These are phyloP conservation scores for Bellardia pandia DNA, from an alignment of 2,888 invertebrate species.

Conservation along the genomic window DNA sequence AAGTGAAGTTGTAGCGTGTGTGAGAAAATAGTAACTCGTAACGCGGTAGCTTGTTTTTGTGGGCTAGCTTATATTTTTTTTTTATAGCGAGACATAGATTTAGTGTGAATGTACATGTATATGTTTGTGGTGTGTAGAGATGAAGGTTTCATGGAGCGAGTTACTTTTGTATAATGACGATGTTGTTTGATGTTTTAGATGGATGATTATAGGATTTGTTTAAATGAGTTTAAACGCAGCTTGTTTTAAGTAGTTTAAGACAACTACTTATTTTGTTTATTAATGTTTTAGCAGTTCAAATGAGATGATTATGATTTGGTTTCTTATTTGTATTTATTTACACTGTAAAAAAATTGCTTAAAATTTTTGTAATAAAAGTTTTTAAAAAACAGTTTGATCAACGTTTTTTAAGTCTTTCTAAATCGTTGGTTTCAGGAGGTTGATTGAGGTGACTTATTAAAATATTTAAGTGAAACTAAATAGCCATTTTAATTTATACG, in stretches of 20 bases:
- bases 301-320: slow-evolving; percentile 59
- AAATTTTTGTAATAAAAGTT: neutral
- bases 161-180: neutral
- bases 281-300: slow-evolving; percentile 58
- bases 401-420: too few relatives aligned
- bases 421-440: too few relatives aligned
- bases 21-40: neutral
- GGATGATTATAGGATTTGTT: neutral
- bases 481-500: too few relatives aligned
- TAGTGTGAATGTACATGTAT: neutral
- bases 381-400: too few relatives aligned
- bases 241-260: neutral
- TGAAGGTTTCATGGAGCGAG: slow-evolving; percentile 5
- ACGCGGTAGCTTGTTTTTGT: neutral
- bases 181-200: slow-evolving; percentile 18
- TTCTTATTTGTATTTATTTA: slow-evolving; percentile 26
- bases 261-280: slow-evolving; percentile 5
- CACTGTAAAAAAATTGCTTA: slow-evolving; percentile 12
- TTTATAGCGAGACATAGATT: slow-evolving; percentile 1
- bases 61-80: neutral
- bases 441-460: too few relatives aligned
- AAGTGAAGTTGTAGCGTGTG: slow-evolving; percentile 65
- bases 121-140: slow-evolving; percentile 13
- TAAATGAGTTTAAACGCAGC: slow-evolving; percentile 48
- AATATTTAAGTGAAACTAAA: too few relatives aligned